Conservation (phyloP, 2,888 invertebrate genomes). For the Eristalis tenax region DNA sequence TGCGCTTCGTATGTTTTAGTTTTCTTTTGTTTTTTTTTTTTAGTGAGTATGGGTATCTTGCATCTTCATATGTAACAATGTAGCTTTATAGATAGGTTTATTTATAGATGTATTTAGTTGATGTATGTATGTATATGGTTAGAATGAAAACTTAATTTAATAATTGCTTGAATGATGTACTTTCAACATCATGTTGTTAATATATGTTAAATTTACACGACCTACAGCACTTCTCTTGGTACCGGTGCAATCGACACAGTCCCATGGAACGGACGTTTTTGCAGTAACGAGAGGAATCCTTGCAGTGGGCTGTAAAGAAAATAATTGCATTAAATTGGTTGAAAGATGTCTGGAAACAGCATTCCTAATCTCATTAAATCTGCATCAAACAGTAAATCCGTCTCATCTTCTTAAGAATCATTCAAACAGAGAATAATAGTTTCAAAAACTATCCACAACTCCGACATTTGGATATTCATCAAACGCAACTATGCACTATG, state of each 20-base stretch:
- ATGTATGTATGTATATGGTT: slow-evolving; percentile 40
- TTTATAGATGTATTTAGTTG: slow-evolving; percentile 39
- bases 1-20: slow-evolving; percentile 11
- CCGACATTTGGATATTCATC: no score
- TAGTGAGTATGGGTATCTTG: slow-evolving; percentile 34
- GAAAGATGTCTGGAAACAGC: not conserved
- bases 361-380: not conserved
- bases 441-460: no score
- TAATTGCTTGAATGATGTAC: slow-evolving; percentile 50
- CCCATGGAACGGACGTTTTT: slow-evolving; percentile 93
- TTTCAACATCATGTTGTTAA: slow-evolving; percentile 39
- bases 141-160: slow-evolving; percentile 44
- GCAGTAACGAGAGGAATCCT: slow-evolving; percentile 92
- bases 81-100: slow-evolving; percentile 42
- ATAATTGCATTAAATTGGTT: not conserved
- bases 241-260: slow-evolving; percentile 91
- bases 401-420: not conserved
- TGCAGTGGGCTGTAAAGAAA: slow-evolving; percentile 83
- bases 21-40: slow-evolving; percentile 32
- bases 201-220: slow-evolving; percentile 84
- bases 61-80: slow-evolving; percentile 39
- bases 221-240: slow-evolving; percentile 93
- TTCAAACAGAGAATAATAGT: no score
- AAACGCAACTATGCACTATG: no score
- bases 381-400: not conserved